A percentile compares a stretch with the other conserved stretches of the same genome.
These are phyloP conservation scores for Chrysodeixis includens DNA, from an alignment of 2,888 invertebrate genomes.

Conservation along the genomic window DNA sequence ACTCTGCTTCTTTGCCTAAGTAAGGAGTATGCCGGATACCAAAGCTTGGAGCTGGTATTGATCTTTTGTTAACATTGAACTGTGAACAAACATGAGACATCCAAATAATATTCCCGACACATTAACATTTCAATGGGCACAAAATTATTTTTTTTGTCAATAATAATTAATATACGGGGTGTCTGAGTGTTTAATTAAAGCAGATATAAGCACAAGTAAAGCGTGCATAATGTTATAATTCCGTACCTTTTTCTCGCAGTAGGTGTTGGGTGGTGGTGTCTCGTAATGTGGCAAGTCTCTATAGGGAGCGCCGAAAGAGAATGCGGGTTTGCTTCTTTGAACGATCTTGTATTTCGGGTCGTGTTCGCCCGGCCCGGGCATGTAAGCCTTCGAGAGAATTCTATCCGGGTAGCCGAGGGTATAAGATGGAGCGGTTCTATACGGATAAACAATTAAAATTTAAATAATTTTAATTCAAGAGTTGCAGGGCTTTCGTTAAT, in stretches of 20 bases:
- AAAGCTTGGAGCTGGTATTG: slow-evolving; percentile 75
- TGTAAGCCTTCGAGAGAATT: slow-evolving; percentile 34
- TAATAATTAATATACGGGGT: no score
- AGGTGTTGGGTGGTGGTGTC: slow-evolving; percentile 75
- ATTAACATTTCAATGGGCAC: background rate
- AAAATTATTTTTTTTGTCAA: no score
- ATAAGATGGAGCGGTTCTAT: slow-evolving; percentile 73
- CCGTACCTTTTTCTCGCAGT: slow-evolving; percentile 81
- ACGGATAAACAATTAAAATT: background rate
- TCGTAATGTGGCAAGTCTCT: slow-evolving; percentile 50
- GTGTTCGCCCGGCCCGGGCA: slow-evolving; percentile 77
- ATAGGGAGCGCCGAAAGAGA: slow-evolving; percentile 70
- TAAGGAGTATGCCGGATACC: slow-evolving; percentile 77
- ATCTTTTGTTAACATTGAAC: slow-evolving; percentile 71
- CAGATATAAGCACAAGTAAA: background rate
- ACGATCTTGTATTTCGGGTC: slow-evolving; percentile 75
- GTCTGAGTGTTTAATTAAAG: background rate
- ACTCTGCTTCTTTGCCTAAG: slow-evolving; percentile 68
- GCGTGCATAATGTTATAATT: background rate
- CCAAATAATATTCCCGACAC: background rate
- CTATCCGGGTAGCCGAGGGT: slow-evolving; percentile 61
- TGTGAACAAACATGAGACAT: slow-evolving; percentile 52
- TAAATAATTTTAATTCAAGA: background rate
- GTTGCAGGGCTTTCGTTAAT: no score
- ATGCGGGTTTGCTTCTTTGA: slow-evolving; percentile 71